These are phyloP conservation scores for Cuniculus paca DNA, from an alignment of 2,797 vertebrate species.

Conservation along the genomic window DNA sequence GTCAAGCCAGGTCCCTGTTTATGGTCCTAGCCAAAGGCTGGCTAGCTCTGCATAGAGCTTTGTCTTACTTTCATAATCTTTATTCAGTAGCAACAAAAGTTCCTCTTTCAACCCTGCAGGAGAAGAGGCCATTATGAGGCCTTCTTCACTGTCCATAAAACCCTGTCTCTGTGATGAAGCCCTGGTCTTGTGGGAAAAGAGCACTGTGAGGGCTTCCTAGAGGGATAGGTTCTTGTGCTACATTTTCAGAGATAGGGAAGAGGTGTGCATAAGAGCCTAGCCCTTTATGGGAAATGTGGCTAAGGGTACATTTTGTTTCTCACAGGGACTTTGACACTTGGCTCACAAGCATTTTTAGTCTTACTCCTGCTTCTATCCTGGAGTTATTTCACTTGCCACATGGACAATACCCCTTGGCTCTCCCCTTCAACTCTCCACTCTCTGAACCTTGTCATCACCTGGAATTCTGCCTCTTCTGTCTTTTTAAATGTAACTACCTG, in stretches of 20 bases:
- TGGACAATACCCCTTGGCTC: neutral
- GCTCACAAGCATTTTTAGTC: neutral
- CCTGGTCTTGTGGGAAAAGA: neutral
- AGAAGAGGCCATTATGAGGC: constrained; percentile 6
- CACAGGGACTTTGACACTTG: neutral
- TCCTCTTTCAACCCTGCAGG: neutral
- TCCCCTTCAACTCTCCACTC: neutral
- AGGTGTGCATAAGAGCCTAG: neutral
- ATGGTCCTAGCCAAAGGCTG: constrained; percentile 34
- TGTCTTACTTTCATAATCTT: constrained; percentile 38
- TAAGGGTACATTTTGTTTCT: constrained; percentile 29
- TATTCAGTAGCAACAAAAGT: constrained; percentile 32
- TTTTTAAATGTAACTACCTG: constrained; percentile 43
- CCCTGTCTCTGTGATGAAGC: neutral
- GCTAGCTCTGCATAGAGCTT: constrained; percentile 24
- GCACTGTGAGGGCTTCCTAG: constrained; percentile 12
- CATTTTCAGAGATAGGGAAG: neutral
- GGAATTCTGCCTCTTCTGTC: neutral
- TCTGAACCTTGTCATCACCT: constrained; percentile 26
- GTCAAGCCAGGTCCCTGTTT: neutral
- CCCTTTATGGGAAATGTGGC: neutral
- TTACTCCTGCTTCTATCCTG: neutral
- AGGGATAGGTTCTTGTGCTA: neutral
- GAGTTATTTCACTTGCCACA: constrained; percentile 49
- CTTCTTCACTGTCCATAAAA: neutral